These are phyloP conservation scores for Aptenodytes patagonicus DNA, from an alignment of 2,113 vertebrate species.

Conservation along the genomic window DNA sequence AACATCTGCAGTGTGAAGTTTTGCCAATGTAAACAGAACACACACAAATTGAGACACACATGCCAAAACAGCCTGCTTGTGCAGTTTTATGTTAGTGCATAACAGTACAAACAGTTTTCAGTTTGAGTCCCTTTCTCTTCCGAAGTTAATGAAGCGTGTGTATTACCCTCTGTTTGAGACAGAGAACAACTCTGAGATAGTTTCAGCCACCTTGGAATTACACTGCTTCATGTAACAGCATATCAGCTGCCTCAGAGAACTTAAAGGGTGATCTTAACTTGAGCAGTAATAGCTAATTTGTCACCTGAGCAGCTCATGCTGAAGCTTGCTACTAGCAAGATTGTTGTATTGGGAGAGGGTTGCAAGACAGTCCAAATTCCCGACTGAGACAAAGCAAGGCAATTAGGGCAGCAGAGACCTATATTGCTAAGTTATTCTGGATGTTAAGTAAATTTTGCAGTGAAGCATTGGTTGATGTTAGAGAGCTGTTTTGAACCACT, in stretches of 20 bases:
- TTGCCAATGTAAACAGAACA: background rate
- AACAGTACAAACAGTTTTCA: background rate
- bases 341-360: background rate
- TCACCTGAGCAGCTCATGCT: background rate
- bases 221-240: background rate
- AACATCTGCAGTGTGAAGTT: background rate
- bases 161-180: background rate
- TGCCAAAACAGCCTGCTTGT: background rate
- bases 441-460: background rate
- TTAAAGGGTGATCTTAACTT: background rate
- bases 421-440: background rate
- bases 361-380: background rate
- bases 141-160: background rate
- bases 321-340: background rate
- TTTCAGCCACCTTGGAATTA: background rate
- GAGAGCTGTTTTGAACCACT: background rate
- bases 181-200: background rate
- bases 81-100: background rate
- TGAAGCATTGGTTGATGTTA: background rate
- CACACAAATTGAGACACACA: background rate
- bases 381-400: background rate
- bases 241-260: background rate
- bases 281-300: background rate
- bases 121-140: background rate
- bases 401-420: background rate